Base-by-base conservation (phyloP, 2,888 invertebrate genomes). In the Cephus nigrinus region DNA sequence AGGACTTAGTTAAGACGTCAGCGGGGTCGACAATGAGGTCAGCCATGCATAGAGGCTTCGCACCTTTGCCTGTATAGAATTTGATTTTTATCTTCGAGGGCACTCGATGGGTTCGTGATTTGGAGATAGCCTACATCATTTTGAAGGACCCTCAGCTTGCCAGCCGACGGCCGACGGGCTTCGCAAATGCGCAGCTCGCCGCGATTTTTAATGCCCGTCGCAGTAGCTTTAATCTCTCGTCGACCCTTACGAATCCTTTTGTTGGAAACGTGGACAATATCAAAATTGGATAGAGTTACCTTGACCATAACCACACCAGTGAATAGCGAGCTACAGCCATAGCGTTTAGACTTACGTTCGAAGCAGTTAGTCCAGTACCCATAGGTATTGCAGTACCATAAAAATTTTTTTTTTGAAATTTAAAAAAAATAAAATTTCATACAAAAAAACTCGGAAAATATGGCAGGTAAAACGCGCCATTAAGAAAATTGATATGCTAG, bases 61-160 rank as follows among this genome's bases (percentile, higher is more conserved):
- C 91, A 91, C 91, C 91, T 91, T 88, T 89, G 81, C 82, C 83
- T 84, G 78, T 82, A 85, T 86, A 84, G 85, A 87, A 87, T 89
- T 87, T 85, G 91, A 91, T 91, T 89, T 86, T 90, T 91, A 91
- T 91, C 91, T 89, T 89, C 81, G 88, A 91, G 91, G 87, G 89
- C 88, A 88, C 91, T 91, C 91, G 89, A 90, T 89, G 88, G 88
- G 88, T 86, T 86, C 79, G 86, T 87, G 90, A 90, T 90, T 88
- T 88, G 80, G 85, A 90, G 91, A 91, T 91, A 91, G 89, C 84
- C 86, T 84, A 69, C 78, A 76, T 75, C 80, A 79, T 83, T 79
- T 78, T 90, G 87, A 86, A 91, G 91, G 84, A 87, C 88, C 84
- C 90, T 90, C 81, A 81, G 79, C 75, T 4, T 15, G 32, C 68